Conservation (phyloP, 2,888 invertebrate genomes). For the Mellilla xanthometata region DNA sequence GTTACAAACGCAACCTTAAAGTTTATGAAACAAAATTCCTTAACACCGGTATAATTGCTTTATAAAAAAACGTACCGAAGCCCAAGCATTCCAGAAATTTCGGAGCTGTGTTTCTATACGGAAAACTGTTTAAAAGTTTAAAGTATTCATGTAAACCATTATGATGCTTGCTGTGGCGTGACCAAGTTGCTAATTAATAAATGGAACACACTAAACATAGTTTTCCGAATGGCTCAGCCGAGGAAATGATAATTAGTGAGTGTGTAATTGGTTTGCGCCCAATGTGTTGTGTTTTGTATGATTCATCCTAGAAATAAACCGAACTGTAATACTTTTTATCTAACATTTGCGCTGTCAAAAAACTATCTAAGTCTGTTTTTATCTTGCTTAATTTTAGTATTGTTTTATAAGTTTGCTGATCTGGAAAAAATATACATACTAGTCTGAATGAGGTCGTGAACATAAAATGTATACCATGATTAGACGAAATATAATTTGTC, state of each 20-base stretch:
- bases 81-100: constrained; percentile 4
- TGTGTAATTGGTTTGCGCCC: constrained; percentile 58
- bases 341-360: too few relatives aligned
- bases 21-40: constrained; percentile 17
- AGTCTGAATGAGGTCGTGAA: too few relatives aligned
- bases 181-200: constrained; percentile 57
- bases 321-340: too few relatives aligned
- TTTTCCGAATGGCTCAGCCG: constrained; percentile 57
- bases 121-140: constrained; percentile 17
- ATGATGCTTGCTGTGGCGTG: constrained; percentile 46
- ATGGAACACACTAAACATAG: constrained; percentile 62
- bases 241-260: constrained; percentile 67
- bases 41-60: background rate
- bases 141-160: constrained; percentile 38
- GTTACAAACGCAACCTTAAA: background rate
- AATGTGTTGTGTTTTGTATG: constrained; percentile 38
- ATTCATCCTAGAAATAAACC: constrained; percentile 14
- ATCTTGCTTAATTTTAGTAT: too few relatives aligned
- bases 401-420: too few relatives aligned
- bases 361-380: too few relatives aligned
- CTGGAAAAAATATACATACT: too few relatives aligned
- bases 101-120: constrained; percentile 1
- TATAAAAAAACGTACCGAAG: constrained; percentile 5
- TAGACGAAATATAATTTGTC: too few relatives aligned
- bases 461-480: too few relatives aligned